Base-by-base conservation (phyloP, 2,888 invertebrate genomes). In the Phasia obesa region DNA sequence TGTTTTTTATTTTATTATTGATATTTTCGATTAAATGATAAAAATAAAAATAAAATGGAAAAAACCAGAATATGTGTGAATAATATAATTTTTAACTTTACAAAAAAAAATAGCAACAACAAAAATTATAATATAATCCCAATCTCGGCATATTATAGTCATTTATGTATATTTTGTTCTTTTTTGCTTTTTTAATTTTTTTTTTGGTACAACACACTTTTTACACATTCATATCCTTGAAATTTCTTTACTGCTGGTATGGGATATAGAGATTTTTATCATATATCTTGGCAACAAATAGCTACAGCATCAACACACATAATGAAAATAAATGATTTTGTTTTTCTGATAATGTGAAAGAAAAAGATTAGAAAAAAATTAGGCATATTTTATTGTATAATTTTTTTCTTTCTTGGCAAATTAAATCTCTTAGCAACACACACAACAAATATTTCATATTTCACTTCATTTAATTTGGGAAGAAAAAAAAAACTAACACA, bases 261-360 rank as follows among this genome's bases (percentile, higher is more conserved):
- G 64, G 64, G 9, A 44, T 44, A 35, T 69, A 44, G 42, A 57
- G 64, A 62, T 35, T 38, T 64, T 55, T 77, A 70, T 77, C 62
- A 70, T 15, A 47, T 35, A 69, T 62, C 62, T 78, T 78, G 70
- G 70, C 78, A 78, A 64, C 57, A 59, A 64, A 74, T 23, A 53
- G 53, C 53, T 62, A 17, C 25, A 51, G 49, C 51, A 51, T 4
- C 42, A 55, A 38, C 53, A 38, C 53, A 31, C 57, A 64, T 62
- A 78, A 71, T 71, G 38, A 64, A 64, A 64, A 69, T 69, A 60
- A 69, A 69, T 62, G 44, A 44, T 35, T 60, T 77, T 53, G 21
- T 77, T 69, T 69, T 53, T 21, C 42, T 53, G 31, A 47, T 74
- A 21, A 27, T n/a, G 4, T 17, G 1, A 21, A 35, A 4, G 4